Percentiles rank a stretch among this genome's conserved stretches.
phyloP scores from a whole-genome alignment of 2,113 vertebrate genomes.

The Paramormyrops kingsleyae region DNA sequence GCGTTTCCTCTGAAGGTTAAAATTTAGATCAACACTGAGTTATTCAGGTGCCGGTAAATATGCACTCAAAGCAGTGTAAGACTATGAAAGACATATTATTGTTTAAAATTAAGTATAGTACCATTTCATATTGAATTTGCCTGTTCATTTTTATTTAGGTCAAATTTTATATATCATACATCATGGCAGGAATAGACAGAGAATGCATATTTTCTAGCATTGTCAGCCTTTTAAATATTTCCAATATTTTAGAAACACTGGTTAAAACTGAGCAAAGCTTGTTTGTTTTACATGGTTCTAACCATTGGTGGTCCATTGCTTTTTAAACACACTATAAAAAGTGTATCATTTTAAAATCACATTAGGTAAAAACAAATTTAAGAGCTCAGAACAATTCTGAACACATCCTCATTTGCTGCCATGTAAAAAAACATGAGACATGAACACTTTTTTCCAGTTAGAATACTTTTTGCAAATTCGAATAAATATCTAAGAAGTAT shows the following conservation, averaged over 20 bases:
- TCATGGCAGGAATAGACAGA: neutral
- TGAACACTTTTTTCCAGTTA: slow-evolving; percentile 18
- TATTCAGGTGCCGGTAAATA: neutral
- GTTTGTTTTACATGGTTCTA: neutral
- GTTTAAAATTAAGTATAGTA: neutral
- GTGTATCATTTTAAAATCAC: neutral
- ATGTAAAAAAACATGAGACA: neutral
- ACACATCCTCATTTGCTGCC: neutral
- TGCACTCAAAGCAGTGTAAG: neutral
- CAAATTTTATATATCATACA: neutral
- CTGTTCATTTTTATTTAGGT: neutral
- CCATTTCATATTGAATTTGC: neutral
- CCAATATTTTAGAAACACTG: neutral
- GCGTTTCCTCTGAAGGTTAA: neutral
- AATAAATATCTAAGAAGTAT: slow-evolving; percentile 45
- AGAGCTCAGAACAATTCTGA: neutral
- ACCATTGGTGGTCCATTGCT: neutral
- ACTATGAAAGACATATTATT: neutral
- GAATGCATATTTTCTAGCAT: slow-evolving; percentile 1
- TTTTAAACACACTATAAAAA: neutral
- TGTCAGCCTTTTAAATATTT: neutral
- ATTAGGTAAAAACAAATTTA: neutral
- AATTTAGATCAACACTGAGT: neutral
- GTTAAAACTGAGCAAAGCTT: neutral
- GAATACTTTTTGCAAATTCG: slow-evolving; percentile 39